Base-by-base conservation (phyloP, 2,888 invertebrate genomes). In the Altica lythri region DNA sequence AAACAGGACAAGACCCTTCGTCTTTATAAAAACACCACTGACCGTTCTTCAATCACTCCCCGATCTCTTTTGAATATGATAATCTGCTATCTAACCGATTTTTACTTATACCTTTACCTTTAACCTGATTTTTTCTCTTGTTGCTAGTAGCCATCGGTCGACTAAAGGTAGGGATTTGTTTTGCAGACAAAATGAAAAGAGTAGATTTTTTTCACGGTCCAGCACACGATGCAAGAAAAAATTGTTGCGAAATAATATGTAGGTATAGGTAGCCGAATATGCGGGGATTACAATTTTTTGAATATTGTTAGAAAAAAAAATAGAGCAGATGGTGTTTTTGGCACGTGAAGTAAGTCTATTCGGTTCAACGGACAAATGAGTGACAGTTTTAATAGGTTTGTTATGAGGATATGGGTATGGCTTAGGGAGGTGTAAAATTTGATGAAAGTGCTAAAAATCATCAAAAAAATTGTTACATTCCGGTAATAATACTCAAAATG, bases 1-100 rank as follows among this genome's bases (percentile, higher is more conserved):
- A 68, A 69, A 59, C 61, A 35, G 37, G 14, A 59, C 61, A 35
- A 46, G 14, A 12, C 34, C 65, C 61, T 62, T 61, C 61, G 61
- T 63, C 58, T 51, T 48, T 38, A 67, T 66, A 67, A 68, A 69
- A 69, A 69, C 65, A 60, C 61, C 66, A 64, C 62, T 68, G 71
- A 71, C 72, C 37, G 18, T 18, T 40, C 40, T 62, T 55, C 70
- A 67, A 71, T 72, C 71, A 69, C 71, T 68, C n/a, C 68, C 69
- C 64, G 62, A 63, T 67, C 64, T 65, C 68, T 60, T 68, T 62
- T 66, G 68, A 71, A 71, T 70, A 71, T 69, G 70, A 70, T 70
- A 70, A 72, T 72, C 70, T 65, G 63, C 68, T 64, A 68, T 68
- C 70, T 68, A 63, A 65, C 62, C 59, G 62, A 63, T 63, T 62